A percentile compares a stretch with the other conserved stretches of the same genome.
Evolutionary conservation across 35 echinoderm and acorn worm genomes (phyloP).

Genomic region (Diadema setosum): DNA sequence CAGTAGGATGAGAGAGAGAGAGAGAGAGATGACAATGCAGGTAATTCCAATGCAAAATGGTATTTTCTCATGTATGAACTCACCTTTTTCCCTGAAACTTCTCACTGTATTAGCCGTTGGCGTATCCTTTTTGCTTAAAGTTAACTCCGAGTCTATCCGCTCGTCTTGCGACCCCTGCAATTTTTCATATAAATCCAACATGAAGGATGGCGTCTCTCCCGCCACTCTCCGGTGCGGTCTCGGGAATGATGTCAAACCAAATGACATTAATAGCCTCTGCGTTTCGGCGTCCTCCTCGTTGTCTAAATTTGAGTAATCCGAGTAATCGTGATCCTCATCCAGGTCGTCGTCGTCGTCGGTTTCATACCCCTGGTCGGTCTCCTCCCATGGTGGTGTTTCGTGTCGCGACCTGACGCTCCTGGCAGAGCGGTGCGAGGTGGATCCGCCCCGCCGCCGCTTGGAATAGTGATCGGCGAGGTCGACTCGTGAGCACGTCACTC

Average conservation of each 20-base stretch:
- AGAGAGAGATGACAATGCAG: not conserved
- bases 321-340: not conserved
- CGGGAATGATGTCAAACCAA: not conserved
- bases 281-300: not conserved
- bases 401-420: not conserved
- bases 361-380: not conserved
- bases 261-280: not conserved
- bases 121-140: not conserved
- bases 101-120: constrained; percentile 5
- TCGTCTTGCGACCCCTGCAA: not conserved
- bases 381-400: not conserved
- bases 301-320: not conserved
- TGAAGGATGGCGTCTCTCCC: not conserved
- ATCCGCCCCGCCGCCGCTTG: not conserved
- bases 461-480: not conserved
- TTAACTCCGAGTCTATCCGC: not conserved
- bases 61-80: not conserved
- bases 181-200: constrained; percentile 11
- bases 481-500: not conserved
- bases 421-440: not conserved
- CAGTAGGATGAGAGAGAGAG: no score
- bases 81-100: not conserved
- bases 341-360: not conserved
- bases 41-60: no score
- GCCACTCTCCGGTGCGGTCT: not conserved